phyloP scores from a whole-genome alignment of 2,113 vertebrate genomes.

The Daphoenositta chrysoptera region DNA sequence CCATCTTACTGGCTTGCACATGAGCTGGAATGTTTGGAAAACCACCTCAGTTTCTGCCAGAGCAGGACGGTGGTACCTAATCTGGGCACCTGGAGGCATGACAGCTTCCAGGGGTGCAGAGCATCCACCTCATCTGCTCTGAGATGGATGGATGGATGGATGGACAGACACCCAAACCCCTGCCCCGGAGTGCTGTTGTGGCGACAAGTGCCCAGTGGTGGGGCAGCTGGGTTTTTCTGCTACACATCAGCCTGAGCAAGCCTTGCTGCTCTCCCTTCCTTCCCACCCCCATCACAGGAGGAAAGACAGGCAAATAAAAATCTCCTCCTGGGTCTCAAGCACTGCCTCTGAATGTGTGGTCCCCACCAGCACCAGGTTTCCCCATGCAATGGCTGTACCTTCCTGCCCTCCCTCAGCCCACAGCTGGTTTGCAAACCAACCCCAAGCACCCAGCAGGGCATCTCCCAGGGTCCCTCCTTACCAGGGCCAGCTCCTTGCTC shows the following conservation, averaged over 20 bases:
- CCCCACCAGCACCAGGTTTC: accelerated
- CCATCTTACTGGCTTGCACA: neutral
- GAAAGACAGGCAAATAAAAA: neutral
- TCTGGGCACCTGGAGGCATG: neutral
- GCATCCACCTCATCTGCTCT: neutral
- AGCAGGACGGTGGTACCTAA: neutral
- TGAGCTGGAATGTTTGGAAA: neutral
- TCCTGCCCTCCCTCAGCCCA: neutral
- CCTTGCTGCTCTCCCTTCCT: neutral
- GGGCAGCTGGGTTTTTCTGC: neutral
- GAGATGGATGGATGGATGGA: neutral
- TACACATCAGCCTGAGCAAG: neutral
- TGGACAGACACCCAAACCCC: neutral
- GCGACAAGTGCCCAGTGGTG: neutral
- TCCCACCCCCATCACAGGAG: neutral
- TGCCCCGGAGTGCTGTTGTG: neutral
- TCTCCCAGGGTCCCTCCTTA: slow-evolving; percentile 19
- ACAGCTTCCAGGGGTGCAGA: neutral
- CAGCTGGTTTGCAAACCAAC: neutral
- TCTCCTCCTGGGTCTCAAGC: neutral
- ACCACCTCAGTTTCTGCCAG: neutral
- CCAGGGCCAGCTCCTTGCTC: slow-evolving; percentile 85
- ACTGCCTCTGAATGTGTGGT: neutral
- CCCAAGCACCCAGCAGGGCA: neutral
- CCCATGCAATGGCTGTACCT: neutral